These are phyloP conservation scores for Megaceryle alcyon DNA, from an alignment of 2,797 vertebrate species.

Conservation along the genomic window DNA sequence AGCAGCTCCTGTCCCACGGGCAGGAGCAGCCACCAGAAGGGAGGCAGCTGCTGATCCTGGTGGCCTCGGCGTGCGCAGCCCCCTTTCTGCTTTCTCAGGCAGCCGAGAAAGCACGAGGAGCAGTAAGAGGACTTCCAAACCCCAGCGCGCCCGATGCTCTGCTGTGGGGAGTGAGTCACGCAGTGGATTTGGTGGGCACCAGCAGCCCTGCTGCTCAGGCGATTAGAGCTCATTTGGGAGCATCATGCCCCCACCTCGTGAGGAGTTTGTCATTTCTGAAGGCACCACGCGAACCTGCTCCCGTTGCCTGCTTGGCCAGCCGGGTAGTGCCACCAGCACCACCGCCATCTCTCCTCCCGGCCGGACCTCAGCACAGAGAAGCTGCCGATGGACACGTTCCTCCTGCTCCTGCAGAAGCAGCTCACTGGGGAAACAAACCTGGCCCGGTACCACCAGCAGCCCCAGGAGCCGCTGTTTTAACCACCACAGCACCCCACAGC, in stretches of 20 bases:
- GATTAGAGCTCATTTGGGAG: background rate
- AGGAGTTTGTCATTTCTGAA: background rate
- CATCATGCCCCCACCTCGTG: background rate
- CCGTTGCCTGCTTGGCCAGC: rapidly evolving
- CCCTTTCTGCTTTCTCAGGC: background rate
- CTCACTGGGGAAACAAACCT: background rate
- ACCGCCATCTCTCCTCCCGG: background rate
- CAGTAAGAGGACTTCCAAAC: background rate
- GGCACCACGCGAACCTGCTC: background rate
- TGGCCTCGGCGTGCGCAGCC: background rate
- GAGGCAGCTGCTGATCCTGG: background rate
- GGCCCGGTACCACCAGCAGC: background rate
- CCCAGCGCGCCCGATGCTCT: background rate
- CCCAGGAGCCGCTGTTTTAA: background rate
- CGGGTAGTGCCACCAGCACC: rapidly evolving
- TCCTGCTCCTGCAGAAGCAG: background rate
- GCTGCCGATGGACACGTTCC: background rate
- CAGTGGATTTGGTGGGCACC: background rate
- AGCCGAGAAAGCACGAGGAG: background rate
- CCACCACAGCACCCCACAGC: background rate
- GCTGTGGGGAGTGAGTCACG: background rate
- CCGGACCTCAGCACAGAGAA: background rate
- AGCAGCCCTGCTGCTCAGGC: background rate
- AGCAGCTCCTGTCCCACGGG: background rate
- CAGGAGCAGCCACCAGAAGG: background rate